These are phyloP conservation scores for Ridgeia piscesae DNA, from an alignment of 1,140 invertebrate genomes.

Conservation along the genomic window DNA sequence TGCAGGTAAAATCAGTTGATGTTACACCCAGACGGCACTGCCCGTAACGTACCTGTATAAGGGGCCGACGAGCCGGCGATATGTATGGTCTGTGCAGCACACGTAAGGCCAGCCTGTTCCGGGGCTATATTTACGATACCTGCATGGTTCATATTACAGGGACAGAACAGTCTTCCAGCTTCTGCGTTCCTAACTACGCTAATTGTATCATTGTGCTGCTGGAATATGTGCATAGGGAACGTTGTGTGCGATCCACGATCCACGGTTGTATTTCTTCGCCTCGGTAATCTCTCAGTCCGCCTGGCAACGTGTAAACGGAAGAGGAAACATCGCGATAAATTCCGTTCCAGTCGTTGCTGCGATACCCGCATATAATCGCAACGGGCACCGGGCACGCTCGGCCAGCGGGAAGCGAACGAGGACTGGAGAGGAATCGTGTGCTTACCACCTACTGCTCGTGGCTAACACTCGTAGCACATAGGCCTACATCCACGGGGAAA, in stretches of 20 bases:
- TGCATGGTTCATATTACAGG: not conserved
- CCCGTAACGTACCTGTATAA: not conserved
- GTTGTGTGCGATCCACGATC: not conserved
- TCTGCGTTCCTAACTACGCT: not conserved
- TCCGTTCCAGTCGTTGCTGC: not conserved
- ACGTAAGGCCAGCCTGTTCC: not conserved
- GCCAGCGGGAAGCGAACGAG: not conserved
- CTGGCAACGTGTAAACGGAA: not conserved
- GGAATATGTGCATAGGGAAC: not conserved
- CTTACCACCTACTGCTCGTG: no score
- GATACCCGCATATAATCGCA: not conserved
- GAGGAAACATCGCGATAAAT: not conserved
- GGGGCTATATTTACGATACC: not conserved
- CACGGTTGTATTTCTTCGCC: not conserved
- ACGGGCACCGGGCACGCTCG: not conserved
- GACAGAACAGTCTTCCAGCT: not conserved
- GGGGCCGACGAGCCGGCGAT: not conserved
- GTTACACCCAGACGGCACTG: no score
- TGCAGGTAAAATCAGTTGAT: not conserved
- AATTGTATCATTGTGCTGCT: not conserved
- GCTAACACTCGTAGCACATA: no score
- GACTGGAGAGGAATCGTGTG: no score
- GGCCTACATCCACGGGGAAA: no score
- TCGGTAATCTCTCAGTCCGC: not conserved
- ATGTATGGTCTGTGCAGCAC: not conserved